Evolutionary conservation across 2,888 invertebrate species (phyloP).

Genomic region (Pyralis farinalis): DNA sequence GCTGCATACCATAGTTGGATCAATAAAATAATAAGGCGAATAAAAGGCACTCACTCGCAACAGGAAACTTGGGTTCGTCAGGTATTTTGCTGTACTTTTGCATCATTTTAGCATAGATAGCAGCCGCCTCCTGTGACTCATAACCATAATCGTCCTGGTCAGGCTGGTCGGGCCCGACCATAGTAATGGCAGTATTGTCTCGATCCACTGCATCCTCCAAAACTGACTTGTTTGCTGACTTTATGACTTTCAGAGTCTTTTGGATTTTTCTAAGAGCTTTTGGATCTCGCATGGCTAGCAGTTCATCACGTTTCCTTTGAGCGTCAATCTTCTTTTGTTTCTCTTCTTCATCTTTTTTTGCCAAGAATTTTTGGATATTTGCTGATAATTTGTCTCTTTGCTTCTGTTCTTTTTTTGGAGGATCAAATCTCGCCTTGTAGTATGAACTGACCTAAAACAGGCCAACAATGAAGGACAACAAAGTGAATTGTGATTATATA

Average conservation of each 20-base stretch:
- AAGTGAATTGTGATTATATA: background rate
- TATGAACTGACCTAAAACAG: slow-evolving; percentile 69
- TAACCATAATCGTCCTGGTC: slow-evolving; percentile 96
- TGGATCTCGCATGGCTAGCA: slow-evolving; percentile 85
- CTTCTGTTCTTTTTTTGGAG: slow-evolving; percentile 90
- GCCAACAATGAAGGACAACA: slow-evolving; percentile 7
- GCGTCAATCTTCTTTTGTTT: slow-evolving; percentile 82
- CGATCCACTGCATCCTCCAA: slow-evolving; percentile 90
- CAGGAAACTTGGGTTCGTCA: slow-evolving; percentile 86
- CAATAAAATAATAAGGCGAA: too few species aligned
- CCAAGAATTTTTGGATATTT: slow-evolving; percentile 91
- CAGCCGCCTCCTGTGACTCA: slow-evolving; percentile 91
- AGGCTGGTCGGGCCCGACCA: slow-evolving; percentile 88
- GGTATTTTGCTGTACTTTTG: slow-evolving; percentile 89
- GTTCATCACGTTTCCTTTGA: slow-evolving; percentile 83
- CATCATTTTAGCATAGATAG: slow-evolving; percentile 91
- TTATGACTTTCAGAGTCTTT: slow-evolving; percentile 91
- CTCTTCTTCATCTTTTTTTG: slow-evolving; percentile 91
- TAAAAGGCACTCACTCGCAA: slow-evolving; percentile 47
- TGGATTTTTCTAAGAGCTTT: slow-evolving; percentile 88
- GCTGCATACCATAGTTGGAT: too few species aligned
- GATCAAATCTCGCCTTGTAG: slow-evolving; percentile 90
- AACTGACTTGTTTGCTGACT: slow-evolving; percentile 93
- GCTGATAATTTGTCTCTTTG: slow-evolving; percentile 84
- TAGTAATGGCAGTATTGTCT: slow-evolving; percentile 87